A percentile compares a stretch with the other conserved stretches of the same genome.
phyloP scores from a whole-genome alignment of 2,888 invertebrate species.

The Cylloceria caligata region DNA sequence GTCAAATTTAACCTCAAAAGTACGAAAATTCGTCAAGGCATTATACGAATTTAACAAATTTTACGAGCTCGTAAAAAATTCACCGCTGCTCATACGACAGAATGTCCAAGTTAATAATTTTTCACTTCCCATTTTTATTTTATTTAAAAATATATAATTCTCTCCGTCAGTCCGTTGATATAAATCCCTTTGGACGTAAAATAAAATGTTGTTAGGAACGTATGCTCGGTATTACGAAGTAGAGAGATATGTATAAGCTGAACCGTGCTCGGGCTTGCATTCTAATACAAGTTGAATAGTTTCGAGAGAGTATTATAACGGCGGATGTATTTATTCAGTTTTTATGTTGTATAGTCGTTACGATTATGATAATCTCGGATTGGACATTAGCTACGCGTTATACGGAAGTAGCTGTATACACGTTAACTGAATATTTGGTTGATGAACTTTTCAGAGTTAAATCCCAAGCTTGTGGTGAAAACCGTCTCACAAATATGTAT shows the following conservation, averaged over 20 bases:
- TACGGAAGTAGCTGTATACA: not conserved
- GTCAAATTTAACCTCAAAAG: not conserved
- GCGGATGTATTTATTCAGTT: conserved; percentile 18
- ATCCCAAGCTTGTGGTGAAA: not conserved
- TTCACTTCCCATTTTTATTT: not conserved
- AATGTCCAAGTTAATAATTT: not conserved
- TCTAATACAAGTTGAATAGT: conserved; percentile 42
- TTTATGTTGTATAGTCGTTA: conserved; percentile 35
- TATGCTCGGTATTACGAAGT: not conserved
- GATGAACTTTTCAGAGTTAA: not conserved
- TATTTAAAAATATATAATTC: not conserved
- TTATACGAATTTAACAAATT: conserved; percentile 9
- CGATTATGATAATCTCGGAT: conserved; percentile 48
- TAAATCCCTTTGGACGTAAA: conserved; percentile 6
- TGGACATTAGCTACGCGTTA: conserved; percentile 1
- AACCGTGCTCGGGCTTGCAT: conserved; percentile 9
- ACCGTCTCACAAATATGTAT: not conserved
- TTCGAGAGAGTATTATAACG: conserved; percentile 40
- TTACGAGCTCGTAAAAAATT: not conserved
- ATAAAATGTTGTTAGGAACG: conserved; percentile 16
- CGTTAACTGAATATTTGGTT: not conserved
- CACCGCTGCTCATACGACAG: not conserved
- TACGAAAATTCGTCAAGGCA: not conserved
- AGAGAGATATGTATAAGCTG: conserved; percentile 1
- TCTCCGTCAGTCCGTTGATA: not conserved